Conservation (phyloP, 2,113 vertebrate genomes). For the Heterotis niloticus region DNA sequence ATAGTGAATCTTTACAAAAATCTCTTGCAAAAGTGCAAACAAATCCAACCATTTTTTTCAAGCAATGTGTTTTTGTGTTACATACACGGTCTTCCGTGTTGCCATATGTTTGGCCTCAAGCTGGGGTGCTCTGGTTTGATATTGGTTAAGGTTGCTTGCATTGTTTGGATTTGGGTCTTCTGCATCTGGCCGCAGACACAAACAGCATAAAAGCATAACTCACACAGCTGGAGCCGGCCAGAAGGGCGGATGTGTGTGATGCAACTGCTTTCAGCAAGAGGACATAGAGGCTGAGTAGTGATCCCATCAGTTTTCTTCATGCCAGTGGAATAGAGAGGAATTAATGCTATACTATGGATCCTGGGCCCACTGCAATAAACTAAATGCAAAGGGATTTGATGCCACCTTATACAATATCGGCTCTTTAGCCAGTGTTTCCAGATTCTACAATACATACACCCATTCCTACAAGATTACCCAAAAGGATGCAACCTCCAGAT, state of each 20-base stretch:
- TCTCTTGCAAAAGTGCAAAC: too few relatives aligned
- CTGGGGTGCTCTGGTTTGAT: slow-evolving; percentile 46
- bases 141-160: slow-evolving; percentile 47
- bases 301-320: not conserved
- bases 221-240: slow-evolving; percentile 33
- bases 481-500: too few relatives aligned
- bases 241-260: slow-evolving; percentile 13
- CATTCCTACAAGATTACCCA: not conserved
- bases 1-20: too few relatives aligned
- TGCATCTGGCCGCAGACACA: slow-evolving; percentile 50
- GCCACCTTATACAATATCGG: not conserved
- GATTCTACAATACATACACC: not conserved
- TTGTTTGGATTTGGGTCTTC: slow-evolving; percentile 45
- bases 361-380: slow-evolving; percentile 3
- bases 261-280: not conserved
- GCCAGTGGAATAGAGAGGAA: not conserved
- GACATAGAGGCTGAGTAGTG: not conserved
- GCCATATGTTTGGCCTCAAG: slow-evolving; percentile 40
- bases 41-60: too few relatives aligned
- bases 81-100: slow-evolving; percentile 25
- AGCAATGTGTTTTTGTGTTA: slow-evolving; percentile 29
- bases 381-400: not conserved
- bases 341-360: not conserved
- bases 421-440: not conserved
- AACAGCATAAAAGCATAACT: slow-evolving; percentile 51